Evolutionary conservation across 2,797 vertebrate species (phyloP), one percentile per base, ranked within the genome.

Genomic region (Mionectes olivaceus): DNA sequence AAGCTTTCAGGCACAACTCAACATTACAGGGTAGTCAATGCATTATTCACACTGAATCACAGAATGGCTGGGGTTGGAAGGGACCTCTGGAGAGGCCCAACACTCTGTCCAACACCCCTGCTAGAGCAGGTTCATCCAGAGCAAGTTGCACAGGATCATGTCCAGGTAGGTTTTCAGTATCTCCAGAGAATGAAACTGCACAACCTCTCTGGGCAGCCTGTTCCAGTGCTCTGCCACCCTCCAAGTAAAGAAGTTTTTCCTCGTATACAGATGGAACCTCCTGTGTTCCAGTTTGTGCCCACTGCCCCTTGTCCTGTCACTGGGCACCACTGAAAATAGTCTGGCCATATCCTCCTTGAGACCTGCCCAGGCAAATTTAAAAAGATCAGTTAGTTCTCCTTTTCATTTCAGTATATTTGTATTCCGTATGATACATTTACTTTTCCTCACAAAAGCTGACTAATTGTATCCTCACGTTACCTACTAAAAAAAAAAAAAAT

Each of bases 11-110:
- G 33, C 37, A 57, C 30, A 84, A 19, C 55, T 79, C 53, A 70
- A 39, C 49, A 30, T 37, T 44, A 52, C 18, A 75, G 24, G 25
- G n/a, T 4, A 4, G 59, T 28, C 32, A 68, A 19, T 0, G 0
- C 1, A 1, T 28, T 75, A 50, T 27, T 78, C 81, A 60, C 28
- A 61, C 9, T 74, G 30, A 60, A 73, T 30, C 35, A 49, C n/a
- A 57, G 46, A 61, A 80, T 5, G 18, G 75, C 43, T 50, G 55
- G 43, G 10, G 14, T 5, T 37, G 55, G 43, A 85, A 90, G 35
- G 19, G 23, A 67, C 27, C 19, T 43, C 32, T n/a, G 32, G 41
- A 79, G 35, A 35, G 35, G 35, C 9, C 35, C 35, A 35, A 35
- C 35, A 35, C 35, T 44, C 35, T 60, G 75, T 27, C 17, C 75